These are phyloP conservation scores for Coracias cyanogaster DNA, from an alignment of 2,797 vertebrate genomes.

Conservation along the genomic window DNA sequence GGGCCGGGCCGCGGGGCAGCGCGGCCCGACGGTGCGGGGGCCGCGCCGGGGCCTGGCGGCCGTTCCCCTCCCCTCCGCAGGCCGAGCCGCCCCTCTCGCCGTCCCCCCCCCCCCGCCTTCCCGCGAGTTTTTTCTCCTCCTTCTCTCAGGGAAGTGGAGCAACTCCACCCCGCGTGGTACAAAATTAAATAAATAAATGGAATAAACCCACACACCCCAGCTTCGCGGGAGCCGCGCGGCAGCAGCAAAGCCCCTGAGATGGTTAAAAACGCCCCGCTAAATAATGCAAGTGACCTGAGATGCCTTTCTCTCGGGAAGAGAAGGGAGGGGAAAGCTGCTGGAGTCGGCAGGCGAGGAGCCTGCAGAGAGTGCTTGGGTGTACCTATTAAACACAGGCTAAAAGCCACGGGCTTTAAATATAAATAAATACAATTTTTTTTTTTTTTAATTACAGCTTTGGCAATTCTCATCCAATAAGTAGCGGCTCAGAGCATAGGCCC, in stretches of 20 bases:
- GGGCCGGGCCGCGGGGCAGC: not conserved
- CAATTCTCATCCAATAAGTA: not conserved
- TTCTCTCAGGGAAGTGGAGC: constrained; percentile 2
- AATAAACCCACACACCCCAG: not conserved
- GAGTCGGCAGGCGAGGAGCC: not conserved
- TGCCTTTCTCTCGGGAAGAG: constrained; percentile 20
- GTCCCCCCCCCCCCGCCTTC: not conserved
- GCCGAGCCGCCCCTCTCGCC: not conserved
- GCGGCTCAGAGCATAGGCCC: not conserved
- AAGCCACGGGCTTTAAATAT: not conserved
- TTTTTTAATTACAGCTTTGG: not conserved
- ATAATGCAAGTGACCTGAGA: constrained; percentile 34
- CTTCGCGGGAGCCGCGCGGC: not conserved
- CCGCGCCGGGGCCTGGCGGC: not conserved
- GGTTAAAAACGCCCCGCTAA: constrained; percentile 10
- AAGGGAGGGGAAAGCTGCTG: not conserved
- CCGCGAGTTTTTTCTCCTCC: not conserved
- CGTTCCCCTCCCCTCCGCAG: not conserved
- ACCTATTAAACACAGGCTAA: not conserved
- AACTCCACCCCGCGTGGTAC: not conserved
- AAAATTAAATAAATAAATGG: not conserved
- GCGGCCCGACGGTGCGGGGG: constrained; percentile 32
- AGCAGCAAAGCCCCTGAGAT: constrained; percentile 1
- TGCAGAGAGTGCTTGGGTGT: not conserved
- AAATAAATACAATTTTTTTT: not conserved